Evolutionary conservation across 2,888 invertebrate genomes (phyloP).

Genomic region (Unio delphinus): DNA sequence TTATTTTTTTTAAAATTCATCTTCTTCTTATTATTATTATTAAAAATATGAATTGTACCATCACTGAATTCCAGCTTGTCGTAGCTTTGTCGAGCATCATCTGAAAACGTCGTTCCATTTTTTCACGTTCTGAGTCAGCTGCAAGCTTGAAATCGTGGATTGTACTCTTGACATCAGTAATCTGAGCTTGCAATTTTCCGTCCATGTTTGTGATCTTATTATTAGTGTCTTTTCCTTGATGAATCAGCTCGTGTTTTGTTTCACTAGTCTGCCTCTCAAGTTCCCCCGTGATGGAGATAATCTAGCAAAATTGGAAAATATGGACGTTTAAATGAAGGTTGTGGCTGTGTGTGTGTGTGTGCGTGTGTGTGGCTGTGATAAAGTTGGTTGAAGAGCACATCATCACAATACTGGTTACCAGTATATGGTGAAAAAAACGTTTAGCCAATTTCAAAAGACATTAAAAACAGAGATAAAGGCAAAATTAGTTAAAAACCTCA

Average conservation of each 20-base stretch:
- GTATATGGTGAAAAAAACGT: too few relatives aligned
- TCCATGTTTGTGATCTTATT: constrained; percentile 60
- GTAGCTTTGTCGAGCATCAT: constrained; percentile 56
- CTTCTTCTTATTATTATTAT: too few relatives aligned
- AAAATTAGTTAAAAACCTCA: too few relatives aligned
- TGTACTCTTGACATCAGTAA: constrained; percentile 54
- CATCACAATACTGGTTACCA: too few relatives aligned
- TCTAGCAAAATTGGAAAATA: constrained; percentile 21
- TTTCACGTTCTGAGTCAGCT: constrained; percentile 58
- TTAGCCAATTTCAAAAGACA: too few relatives aligned
- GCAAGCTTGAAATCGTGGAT: constrained; percentile 45
- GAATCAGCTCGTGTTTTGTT: constrained; percentile 51
- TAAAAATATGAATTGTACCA: constrained; percentile 25
- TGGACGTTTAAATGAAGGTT: background rate
- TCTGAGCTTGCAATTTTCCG: constrained; percentile 49
- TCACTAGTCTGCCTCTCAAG: constrained; percentile 49
- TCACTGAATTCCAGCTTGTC: constrained; percentile 37
- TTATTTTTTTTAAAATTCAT: too few relatives aligned
- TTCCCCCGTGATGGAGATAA: constrained; percentile 51
- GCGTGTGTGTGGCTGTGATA: too few relatives aligned
- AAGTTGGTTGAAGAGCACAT: too few relatives aligned
- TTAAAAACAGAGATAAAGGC: too few relatives aligned
- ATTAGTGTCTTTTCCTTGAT: constrained; percentile 57
- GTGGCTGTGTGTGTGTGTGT: background rate
- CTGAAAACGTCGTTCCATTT: constrained; percentile 59